A percentile compares a stretch with the other conserved stretches of the same genome.
Conservation (phyloP, 2,113 vertebrate genomes). For the Rousettus leschenaultii region DNA sequence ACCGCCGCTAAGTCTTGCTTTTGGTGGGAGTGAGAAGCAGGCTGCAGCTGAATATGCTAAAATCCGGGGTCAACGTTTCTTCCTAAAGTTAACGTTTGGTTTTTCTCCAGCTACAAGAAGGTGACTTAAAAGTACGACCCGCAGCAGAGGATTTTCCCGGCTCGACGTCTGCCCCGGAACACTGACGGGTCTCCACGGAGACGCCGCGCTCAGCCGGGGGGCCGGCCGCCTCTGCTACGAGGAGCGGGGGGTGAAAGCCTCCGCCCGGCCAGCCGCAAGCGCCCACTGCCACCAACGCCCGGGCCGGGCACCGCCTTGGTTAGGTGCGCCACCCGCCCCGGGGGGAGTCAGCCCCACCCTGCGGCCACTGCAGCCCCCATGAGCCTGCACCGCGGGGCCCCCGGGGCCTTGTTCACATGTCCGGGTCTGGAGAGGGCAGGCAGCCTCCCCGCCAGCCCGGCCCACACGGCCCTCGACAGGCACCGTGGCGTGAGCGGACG, state of each 20-base stretch:
- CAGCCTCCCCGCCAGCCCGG: too few relatives aligned
- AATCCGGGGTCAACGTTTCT: neutral
- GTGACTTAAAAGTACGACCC: neutral
- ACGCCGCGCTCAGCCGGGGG: fast-evolving
- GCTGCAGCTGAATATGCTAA: neutral
- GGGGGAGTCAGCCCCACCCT: neutral
- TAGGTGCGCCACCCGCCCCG: fast-evolving
- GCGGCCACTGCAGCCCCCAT: fast-evolving
- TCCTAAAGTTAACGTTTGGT: neutral
- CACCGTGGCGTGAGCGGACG: fast-evolving
- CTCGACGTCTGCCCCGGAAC: fast-evolving
- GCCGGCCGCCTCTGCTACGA: too few relatives aligned
- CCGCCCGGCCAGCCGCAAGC: fast-evolving
- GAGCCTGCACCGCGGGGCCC: fast-evolving
- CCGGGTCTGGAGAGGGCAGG: neutral
- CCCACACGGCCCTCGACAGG: fast-evolving
- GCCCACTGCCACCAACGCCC: fast-evolving
- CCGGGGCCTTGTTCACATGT: fast-evolving
- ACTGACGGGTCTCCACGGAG: fast-evolving
- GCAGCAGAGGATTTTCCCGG: fast-evolving
- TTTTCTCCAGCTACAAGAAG: neutral
- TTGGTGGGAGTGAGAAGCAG: neutral
- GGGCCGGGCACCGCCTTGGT: neutral
- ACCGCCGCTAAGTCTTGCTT: neutral
- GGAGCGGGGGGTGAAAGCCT: too few relatives aligned